These are phyloP conservation scores for Synodontis membranacea DNA, from an alignment of 2,113 vertebrate species.

Conservation along the genomic window DNA sequence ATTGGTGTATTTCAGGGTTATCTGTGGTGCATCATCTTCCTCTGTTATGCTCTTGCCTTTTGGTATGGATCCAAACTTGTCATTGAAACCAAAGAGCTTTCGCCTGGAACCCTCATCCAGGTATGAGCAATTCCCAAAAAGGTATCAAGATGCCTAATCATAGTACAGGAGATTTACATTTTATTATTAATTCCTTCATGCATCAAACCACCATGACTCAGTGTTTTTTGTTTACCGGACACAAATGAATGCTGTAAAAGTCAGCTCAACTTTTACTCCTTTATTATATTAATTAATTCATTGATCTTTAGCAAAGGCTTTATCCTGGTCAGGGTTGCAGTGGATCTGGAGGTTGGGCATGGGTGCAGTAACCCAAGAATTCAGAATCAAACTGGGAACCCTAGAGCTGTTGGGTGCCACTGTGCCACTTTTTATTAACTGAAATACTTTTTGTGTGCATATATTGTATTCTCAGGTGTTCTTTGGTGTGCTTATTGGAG, in stretches of 20 bases:
- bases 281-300: background rate
- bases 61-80: slow-evolving; percentile 77
- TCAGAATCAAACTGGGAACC: background rate
- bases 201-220: background rate
- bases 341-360: too few species aligned
- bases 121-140: slow-evolving; percentile 50
- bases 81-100: slow-evolving; percentile 72
- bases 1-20: slow-evolving; percentile 74
- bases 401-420: background rate
- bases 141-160: background rate
- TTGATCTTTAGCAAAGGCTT: background rate
- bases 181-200: background rate
- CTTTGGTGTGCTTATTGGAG: slow-evolving; percentile 74
- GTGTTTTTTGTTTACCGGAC: background rate
- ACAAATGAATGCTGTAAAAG: background rate
- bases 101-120: slow-evolving; percentile 74
- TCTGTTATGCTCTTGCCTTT: slow-evolving; percentile 74
- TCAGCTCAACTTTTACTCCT: background rate
- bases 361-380: background rate
- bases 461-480: slow-evolving; percentile 67
- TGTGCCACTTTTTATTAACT: background rate
- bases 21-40: slow-evolving; percentile 75
- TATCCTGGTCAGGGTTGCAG: background rate
- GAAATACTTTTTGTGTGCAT: background rate
- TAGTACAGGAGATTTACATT: background rate